Base-by-base conservation (phyloP, 2,113 vertebrate species). In the Hippocampus comes region DNA sequence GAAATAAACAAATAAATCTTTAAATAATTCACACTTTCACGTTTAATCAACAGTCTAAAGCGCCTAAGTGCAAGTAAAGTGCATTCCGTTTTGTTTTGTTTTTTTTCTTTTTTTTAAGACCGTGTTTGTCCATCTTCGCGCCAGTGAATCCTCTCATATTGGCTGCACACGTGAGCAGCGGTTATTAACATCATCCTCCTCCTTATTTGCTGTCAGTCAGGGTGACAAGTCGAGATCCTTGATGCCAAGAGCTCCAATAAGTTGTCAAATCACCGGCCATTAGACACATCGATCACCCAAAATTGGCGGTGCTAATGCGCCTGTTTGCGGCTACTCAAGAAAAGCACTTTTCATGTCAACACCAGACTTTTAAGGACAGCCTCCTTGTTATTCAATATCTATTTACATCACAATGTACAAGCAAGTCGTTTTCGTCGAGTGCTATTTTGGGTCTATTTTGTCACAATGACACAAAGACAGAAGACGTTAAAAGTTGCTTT, bases 401-500 rank as follows among this genome's bases (percentile, higher is more conserved):
- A 53, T 68, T 71, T 64, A 73, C 81, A 74, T 72, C 86, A 96
- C 23, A 95, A 93, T 94, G 91, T 95, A 98, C 95, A 91, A 94
- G 93, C 92, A 95, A 93, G 93, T 86, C 83, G 93, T 94, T 90
- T 94, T 96, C 93, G 96, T 94, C 97, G 95, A 92, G 84, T 87
- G 81, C 84, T 57, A 14, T 12, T 56, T 23, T 56, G 55, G n/a
- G 79, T 79, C 70, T 57, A 60, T 86, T 75, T 88, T 85, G 68
- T 69, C 75, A 88, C 84, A 78, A 84, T 75, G 80, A 77, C 46
- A 90, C 75, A 78, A 82, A 71, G 70, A 87, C 83, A 71, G 74
- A 83, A 63, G 73, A 85, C 83, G 82, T 42, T 82, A 15, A 76
- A 82, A 76, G 75, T 74, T 76, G 79, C 75, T 76, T 79, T 84